These are phyloP conservation scores for Folsomia manolachei DNA, from an alignment of 2,888 invertebrate species.

Conservation along the genomic window DNA sequence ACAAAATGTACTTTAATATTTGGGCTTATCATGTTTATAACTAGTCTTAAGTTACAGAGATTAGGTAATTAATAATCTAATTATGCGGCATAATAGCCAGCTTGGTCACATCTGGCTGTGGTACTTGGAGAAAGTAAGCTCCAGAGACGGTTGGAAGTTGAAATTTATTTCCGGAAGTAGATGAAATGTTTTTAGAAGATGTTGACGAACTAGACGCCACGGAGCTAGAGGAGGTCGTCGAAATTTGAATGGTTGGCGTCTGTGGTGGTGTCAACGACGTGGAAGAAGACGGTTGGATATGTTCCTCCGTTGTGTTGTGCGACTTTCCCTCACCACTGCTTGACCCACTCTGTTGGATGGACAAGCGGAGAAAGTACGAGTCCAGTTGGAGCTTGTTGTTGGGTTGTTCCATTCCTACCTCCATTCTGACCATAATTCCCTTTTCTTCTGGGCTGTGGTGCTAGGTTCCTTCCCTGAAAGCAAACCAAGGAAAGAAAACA, in stretches of 20 bases:
- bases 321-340: constrained; percentile 15
- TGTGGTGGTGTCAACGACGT: background rate
- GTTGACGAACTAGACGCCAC: background rate
- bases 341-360: background rate
- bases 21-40: too few relatives aligned
- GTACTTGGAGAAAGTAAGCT: constrained; percentile 39
- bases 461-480: too few relatives aligned
- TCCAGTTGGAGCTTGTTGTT: constrained; percentile 34
- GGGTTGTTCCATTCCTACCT: constrained; percentile 4
- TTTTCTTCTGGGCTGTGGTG: background rate
- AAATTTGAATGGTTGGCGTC: constrained; percentile 9
- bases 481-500: background rate
- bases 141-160: too few relatives aligned
- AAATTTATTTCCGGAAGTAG: constrained; percentile 9
- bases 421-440: background rate
- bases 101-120: constrained; percentile 41
- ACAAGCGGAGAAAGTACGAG: constrained; percentile 42
- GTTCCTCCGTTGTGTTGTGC: background rate
- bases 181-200: background rate
- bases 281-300: background rate
- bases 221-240: constrained; percentile 3
- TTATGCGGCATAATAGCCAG: constrained; percentile 41
- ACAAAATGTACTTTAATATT: too few relatives aligned
- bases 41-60: background rate
- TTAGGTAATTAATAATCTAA: constrained; percentile 11